These are phyloP conservation scores for Ephialtes manifestator DNA, from an alignment of 2,888 invertebrate genomes.

Conservation along the genomic window DNA sequence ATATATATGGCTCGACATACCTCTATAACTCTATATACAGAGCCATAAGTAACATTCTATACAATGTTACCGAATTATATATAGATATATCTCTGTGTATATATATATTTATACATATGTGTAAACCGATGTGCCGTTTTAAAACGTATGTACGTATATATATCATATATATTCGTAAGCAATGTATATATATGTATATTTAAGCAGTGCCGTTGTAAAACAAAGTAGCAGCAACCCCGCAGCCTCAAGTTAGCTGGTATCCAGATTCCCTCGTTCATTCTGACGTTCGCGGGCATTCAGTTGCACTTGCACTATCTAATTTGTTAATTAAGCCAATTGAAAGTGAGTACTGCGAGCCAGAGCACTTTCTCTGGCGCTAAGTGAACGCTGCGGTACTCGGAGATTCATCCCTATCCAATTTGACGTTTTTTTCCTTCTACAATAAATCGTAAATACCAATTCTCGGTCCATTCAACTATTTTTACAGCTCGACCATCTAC, in stretches of 20 bases:
- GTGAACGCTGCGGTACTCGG: background rate
- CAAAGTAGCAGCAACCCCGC: slow-evolving; percentile 15
- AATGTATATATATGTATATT: background rate
- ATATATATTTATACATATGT: background rate
- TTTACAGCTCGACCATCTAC: no score
- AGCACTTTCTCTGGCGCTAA: background rate
- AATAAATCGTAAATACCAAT: background rate
- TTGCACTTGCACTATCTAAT: slow-evolving; percentile 26
- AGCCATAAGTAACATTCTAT: background rate
- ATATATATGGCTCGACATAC: background rate
- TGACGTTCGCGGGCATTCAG: background rate
- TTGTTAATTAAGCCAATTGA: slow-evolving; percentile 44
- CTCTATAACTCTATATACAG: slow-evolving; percentile 13
- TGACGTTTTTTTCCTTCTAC: background rate
- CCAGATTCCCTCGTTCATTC: slow-evolving; percentile 3
- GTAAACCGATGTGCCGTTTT: no score
- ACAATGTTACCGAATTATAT: background rate
- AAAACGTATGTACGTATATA: no score
- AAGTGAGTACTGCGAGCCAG: slow-evolving; percentile 3
- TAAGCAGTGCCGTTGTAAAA: slow-evolving; percentile 6
- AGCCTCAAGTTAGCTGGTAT: slow-evolving; percentile 36
- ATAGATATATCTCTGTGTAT: background rate
- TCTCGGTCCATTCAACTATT: no score
- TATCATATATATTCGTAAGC: no score
- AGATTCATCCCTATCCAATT: background rate